Evolutionary conservation across 2,888 invertebrate genomes (phyloP), one percentile per base, ranked within the genome.

Genomic region (Hydrotaea diabolus): DNA sequence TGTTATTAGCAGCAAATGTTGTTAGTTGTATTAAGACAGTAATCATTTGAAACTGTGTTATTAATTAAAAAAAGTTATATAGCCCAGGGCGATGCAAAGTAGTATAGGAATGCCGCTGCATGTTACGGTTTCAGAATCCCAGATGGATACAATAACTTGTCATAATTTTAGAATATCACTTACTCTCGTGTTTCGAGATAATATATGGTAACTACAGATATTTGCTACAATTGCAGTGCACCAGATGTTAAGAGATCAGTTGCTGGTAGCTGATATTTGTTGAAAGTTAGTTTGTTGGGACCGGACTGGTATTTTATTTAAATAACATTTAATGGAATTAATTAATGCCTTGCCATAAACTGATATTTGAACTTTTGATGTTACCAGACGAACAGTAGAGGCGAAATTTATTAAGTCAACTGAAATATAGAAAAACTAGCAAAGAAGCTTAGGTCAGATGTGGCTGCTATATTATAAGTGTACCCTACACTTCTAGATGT

Each of bases 271-370:
- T 59, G 59, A 26, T 13, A 26, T 23, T 31, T 31, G 31, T 26
- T 36, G 62, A 4, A n/a, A 2, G 62, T 62, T 62, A 62, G 36
- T 36, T 62, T 43, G 69, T 69, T 69, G 13, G 13, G 69, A 69
- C 17, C 15, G 19, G 46, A 46, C 23, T 46, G 43, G 69, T 69
- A 39, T 66, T 59, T 49, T 1, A 46, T 75, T 81, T 76, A 55
- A 82, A 49, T 82, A 79, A 76, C 46, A 69, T 82, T 79, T 85
- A 82, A 82, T 85, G 66, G 57, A 21, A 55, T 82, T 82, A 82
- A 85, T 82, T 85, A 79, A 69, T 76, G 46, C 26, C 13, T 8
- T 21, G 13, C 55, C 21, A 57, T 3, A 11, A 39, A 39, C 13
- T 8, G 39, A 13, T 39, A 39, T 39, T 39, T 39, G 19, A 57